These are phyloP conservation scores for Protosalanx chinensis DNA, from an alignment of 2,797 vertebrate genomes.

Conservation along the genomic window DNA sequence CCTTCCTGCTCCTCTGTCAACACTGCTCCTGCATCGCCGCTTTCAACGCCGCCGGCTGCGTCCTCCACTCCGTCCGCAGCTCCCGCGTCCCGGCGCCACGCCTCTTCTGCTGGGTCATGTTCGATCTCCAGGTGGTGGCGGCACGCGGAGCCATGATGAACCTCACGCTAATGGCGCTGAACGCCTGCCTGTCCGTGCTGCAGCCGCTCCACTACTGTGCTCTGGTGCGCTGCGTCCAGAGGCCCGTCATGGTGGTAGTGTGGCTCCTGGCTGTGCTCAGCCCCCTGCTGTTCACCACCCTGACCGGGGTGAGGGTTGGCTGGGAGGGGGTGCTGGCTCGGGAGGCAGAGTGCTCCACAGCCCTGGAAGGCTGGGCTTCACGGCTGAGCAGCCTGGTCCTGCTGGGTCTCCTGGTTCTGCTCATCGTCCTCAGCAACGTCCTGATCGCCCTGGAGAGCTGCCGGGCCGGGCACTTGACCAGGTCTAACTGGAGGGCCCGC, in stretches of 20 bases:
- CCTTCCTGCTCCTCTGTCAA: slow-evolving; percentile 56
- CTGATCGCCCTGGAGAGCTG: slow-evolving; percentile 62
- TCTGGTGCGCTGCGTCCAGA: slow-evolving; percentile 35
- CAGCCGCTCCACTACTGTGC: slow-evolving; percentile 50
- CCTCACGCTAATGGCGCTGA: slow-evolving; percentile 61
- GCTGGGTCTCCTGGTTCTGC: slow-evolving; percentile 42
- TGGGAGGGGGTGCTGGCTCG: slow-evolving; percentile 27
- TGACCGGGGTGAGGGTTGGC: slow-evolving; percentile 28
- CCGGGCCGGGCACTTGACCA: slow-evolving; percentile 61
- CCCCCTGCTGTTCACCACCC: slow-evolving; percentile 44
- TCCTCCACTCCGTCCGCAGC: slow-evolving; percentile 44
- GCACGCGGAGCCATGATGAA: slow-evolving; percentile 61
- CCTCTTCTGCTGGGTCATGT: slow-evolving; percentile 58
- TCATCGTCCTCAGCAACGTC: slow-evolving; percentile 54
- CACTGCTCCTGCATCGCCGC: slow-evolving; percentile 53
- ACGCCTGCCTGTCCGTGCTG: slow-evolving; percentile 53
- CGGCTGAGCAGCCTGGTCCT: slow-evolving; percentile 48
- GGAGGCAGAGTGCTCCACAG: slow-evolving; percentile 40
- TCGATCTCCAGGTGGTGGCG: slow-evolving; percentile 53
- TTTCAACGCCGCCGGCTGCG: slow-evolving; percentile 54
- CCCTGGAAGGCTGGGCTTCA: slow-evolving; percentile 42
- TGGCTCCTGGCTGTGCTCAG: slow-evolving; percentile 49
- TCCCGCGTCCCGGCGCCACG: slow-evolving; percentile 35
- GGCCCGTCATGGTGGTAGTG: slow-evolving; percentile 34
- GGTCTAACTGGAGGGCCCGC: slow-evolving; percentile 57